phyloP scores from a whole-genome alignment of 2,113 vertebrate species.

The Tylochromis polylepis region DNA sequence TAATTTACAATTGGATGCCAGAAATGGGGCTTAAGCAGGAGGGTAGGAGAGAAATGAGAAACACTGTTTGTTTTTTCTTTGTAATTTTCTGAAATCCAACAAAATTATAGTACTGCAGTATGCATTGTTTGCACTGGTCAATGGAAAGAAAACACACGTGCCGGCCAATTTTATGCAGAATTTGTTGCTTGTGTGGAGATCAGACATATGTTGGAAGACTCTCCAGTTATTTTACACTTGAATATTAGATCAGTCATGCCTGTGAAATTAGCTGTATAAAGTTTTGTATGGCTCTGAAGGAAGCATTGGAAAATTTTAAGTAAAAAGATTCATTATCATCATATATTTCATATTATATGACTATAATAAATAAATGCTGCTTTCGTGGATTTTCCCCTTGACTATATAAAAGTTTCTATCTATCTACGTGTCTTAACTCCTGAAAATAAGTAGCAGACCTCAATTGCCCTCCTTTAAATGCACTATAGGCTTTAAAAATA shows the following conservation, averaged over 20 bases:
- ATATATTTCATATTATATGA: neutral
- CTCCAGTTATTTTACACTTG: neutral
- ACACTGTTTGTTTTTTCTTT: neutral
- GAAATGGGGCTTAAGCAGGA: neutral
- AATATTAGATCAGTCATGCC: neutral
- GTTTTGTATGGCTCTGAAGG: neutral
- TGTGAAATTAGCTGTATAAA: neutral
- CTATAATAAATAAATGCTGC: neutral
- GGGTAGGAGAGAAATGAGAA: neutral
- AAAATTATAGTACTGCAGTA: neutral
- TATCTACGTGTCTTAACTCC: neutral
- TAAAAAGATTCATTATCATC: neutral
- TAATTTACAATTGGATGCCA: neutral
- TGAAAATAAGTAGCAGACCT: neutral
- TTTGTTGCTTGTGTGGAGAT: neutral
- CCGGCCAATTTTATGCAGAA: neutral
- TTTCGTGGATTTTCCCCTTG: fast-evolving
- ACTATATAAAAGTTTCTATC: neutral
- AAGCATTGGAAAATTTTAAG: neutral
- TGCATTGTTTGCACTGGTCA: neutral
- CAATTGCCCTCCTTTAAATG: neutral
- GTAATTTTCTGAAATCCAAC: neutral
- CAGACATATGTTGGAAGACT: neutral
- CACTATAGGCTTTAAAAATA: neutral
- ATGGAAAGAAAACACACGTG: neutral